These are phyloP conservation scores for Alcis repandata DNA, from an alignment of 2,888 invertebrate species.

Conservation along the genomic window DNA sequence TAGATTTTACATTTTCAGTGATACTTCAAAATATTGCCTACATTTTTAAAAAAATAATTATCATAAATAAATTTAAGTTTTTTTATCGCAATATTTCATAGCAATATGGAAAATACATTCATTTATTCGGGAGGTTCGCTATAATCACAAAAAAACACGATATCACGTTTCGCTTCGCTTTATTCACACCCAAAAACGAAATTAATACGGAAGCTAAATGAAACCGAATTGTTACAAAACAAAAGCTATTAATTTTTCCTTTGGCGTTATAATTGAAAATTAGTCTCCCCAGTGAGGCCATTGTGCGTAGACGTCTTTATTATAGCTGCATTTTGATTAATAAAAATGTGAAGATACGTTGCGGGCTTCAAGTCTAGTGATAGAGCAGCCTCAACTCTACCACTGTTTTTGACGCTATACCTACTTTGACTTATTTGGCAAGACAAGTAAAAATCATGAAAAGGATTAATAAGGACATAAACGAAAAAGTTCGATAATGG, in stretches of 20 bases:
- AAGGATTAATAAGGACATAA: too few relatives aligned
- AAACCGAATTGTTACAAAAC: conserved; percentile 24
- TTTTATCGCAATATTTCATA: too few relatives aligned
- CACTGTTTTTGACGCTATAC: too few relatives aligned
- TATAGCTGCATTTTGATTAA: neutral
- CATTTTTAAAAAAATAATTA: too few relatives aligned
- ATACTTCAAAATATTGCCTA: too few relatives aligned
- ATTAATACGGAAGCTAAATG: neutral
- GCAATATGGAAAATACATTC: too few relatives aligned
- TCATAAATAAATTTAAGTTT: too few relatives aligned
- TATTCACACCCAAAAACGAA: neutral
- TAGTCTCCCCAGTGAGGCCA: conserved; percentile 15
- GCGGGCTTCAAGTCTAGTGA: neutral
- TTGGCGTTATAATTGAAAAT: conserved; percentile 20
- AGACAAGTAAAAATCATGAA: too few relatives aligned
- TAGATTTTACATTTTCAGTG: too few relatives aligned
- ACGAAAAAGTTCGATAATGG: too few relatives aligned
- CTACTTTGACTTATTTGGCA: too few relatives aligned
- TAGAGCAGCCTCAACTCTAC: neutral
- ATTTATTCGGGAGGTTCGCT: too few relatives aligned
- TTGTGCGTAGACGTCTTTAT: conserved; percentile 9
- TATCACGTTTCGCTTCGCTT: neutral
- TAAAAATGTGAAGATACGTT: conserved; percentile 8
- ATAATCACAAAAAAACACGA: neutral
- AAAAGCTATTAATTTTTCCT: conserved; percentile 26